Evolutionary conservation across 2,797 vertebrate species (phyloP).

Genomic region (Acestrorhynchus altus): DNA sequence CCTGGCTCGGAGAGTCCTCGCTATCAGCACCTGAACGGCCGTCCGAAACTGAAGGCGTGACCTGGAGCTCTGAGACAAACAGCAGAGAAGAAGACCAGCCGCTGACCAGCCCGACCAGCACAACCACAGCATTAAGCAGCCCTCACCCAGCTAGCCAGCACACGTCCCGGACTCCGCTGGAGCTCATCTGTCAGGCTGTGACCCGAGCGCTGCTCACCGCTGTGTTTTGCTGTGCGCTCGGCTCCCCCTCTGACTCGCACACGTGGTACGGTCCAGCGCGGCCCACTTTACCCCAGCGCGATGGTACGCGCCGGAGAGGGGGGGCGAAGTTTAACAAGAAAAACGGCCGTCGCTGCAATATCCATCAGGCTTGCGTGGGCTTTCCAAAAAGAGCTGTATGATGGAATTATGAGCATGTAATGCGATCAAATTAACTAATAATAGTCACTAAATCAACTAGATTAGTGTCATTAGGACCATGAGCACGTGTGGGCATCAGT

Average conservation of each 20-base stretch:
- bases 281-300: neutral
- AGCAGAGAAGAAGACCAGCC: constrained; percentile 37
- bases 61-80: constrained; percentile 7
- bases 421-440: neutral
- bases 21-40: constrained; percentile 16
- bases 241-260: constrained; percentile 27
- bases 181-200: constrained; percentile 50
- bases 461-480: too few relatives aligned
- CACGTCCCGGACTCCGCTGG: neutral
- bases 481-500: too few relatives aligned
- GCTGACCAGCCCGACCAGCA: neutral
- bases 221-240: constrained; percentile 48
- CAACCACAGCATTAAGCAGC: neutral
- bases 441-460: too few relatives aligned
- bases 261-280: constrained; percentile 61
- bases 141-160: constrained; percentile 49
- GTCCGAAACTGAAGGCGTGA: constrained; percentile 55
- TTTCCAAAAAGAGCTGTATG: neutral
- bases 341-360: neutral
- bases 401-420: neutral
- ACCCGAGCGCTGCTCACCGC: constrained; percentile 27
- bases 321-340: constrained; percentile 14
- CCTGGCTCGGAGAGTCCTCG: neutral
- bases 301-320: constrained; percentile 14
- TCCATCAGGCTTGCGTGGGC: neutral